Evolutionary conservation across 2,113 vertebrate genomes (phyloP), one percentile per base, ranked within the genome.

Genomic region (Egretta garzetta): DNA sequence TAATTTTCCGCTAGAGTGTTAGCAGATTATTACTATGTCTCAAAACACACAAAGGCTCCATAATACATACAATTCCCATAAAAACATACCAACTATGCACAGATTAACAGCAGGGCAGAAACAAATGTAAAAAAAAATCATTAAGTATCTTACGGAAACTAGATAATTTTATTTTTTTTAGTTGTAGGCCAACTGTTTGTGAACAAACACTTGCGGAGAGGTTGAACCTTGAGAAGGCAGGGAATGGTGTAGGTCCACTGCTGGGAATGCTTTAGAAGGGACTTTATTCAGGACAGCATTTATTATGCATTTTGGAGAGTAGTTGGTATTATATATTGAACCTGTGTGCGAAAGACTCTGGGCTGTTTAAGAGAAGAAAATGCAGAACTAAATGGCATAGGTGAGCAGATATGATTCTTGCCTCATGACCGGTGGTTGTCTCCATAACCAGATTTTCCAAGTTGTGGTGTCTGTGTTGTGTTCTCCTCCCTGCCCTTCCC

Each of bases 261-360:
- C 23, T 75, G n/a, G 63, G 37, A 91, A 49, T 24, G 30, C 6
- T 90, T 79, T 66, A n/a, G 60, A 68, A 80, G 37, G 30, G 26
- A 23, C 14, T 80, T 58, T 23, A 30, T 64, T 80, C 7, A 52
- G 26, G 8, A 10, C 6, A 75, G 9, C 18, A n/a, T 47, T 86
- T 67, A 18, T n/a, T 76, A 6, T 53, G 27, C 11, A 12, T 76
- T 76, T 82, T 68, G 47, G n/a, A 35, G 24, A 18, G 14, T 14
- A 74, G 19, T 10, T 3, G 6, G 20, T 41, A 32, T 28, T 15
- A 9, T 37, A 23, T 33, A 75, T 12, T 33, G 53, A 58, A 30
- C 1, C 0, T 4, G 6, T 1, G 0, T 28, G 43, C 15, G 33
- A 60, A 83, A 22, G 14, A 27, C 5, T 68, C 20, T 24, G 55